Percentiles rank a stretch among this genome's conserved stretches.
These are phyloP conservation scores for Aurelia aurita DNA, from an alignment of 30 jellyfish, hydroid and myxozoan species.

Conservation along the genomic window DNA sequence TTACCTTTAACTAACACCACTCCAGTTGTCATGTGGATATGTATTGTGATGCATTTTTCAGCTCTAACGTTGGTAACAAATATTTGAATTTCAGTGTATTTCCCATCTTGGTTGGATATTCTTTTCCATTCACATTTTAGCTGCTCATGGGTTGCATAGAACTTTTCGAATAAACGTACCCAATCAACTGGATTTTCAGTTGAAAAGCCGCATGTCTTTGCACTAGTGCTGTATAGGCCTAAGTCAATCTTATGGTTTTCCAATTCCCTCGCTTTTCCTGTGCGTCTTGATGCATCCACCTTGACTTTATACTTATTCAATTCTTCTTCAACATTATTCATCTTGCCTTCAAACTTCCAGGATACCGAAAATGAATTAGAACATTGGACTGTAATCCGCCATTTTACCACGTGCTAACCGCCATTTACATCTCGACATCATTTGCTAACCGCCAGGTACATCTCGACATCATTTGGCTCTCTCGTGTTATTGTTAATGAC, in stretches of 20 bases:
- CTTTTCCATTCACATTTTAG: not conserved
- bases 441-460: too few relatives aligned
- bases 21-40: conserved; percentile 17
- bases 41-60: conserved; percentile 12
- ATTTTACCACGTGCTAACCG: too few relatives aligned
- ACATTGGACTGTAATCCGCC: too few relatives aligned
- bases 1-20: conserved; percentile 2
- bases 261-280: too few relatives aligned
- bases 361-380: too few relatives aligned
- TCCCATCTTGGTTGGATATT: conserved; percentile 11
- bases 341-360: too few relatives aligned
- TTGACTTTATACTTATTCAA: too few relatives aligned
- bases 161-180: not conserved
- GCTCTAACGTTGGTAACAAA: not conserved
- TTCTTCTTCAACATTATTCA: too few relatives aligned
- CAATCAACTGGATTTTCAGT: not conserved
- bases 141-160: not conserved
- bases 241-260: conserved; percentile 6
- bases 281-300: too few relatives aligned
- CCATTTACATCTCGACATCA: too few relatives aligned
- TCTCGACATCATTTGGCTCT: too few relatives aligned
- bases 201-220: not conserved
- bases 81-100: conserved; percentile 13
- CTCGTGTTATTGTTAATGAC: too few relatives aligned
- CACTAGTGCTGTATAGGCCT: not conserved